These are phyloP conservation scores for Drosophila nebulosa DNA, from an alignment of 1,140 invertebrate species.

Conservation along the genomic window DNA sequence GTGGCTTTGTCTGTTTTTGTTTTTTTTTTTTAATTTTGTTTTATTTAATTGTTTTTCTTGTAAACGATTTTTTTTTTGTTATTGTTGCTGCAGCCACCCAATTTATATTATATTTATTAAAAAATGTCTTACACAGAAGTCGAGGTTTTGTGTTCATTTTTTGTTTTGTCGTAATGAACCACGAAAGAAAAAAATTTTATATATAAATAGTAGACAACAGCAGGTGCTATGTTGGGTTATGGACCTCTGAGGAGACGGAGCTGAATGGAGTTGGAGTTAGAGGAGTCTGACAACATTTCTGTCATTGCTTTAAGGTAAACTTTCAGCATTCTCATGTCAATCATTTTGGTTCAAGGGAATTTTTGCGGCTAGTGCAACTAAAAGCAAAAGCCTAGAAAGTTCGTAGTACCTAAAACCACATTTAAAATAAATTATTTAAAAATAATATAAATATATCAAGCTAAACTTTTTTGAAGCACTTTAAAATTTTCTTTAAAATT, in stretches of 20 bases:
- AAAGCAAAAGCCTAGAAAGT: background rate
- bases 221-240: slow-evolving; percentile 44
- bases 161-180: slow-evolving; percentile 43
- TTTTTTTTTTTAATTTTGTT: slow-evolving; percentile 25
- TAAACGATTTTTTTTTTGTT: slow-evolving; percentile 52
- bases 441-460: no score
- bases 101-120: slow-evolving; percentile 74
- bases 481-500: no score
- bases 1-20: slow-evolving; percentile 36
- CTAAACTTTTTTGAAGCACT: no score
- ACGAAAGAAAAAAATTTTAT: slow-evolving; percentile 8
- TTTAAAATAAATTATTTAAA: no score
- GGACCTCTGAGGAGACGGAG: slow-evolving; percentile 26
- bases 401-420: background rate
- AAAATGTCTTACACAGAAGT: slow-evolving; percentile 78
- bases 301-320: slow-evolving; percentile 79
- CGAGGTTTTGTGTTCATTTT: slow-evolving; percentile 55
- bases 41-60: slow-evolving; percentile 73
- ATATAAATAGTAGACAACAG: slow-evolving; percentile 21
- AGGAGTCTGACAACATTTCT: slow-evolving; percentile 51
- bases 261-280: background rate
- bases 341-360: slow-evolving; percentile 30
- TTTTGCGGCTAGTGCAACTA: background rate
- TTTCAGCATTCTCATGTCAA: slow-evolving; percentile 78
- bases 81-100: slow-evolving; percentile 45